phyloP scores from a whole-genome alignment of 2,797 vertebrate genomes.

The Gambusia yucatana region DNA sequence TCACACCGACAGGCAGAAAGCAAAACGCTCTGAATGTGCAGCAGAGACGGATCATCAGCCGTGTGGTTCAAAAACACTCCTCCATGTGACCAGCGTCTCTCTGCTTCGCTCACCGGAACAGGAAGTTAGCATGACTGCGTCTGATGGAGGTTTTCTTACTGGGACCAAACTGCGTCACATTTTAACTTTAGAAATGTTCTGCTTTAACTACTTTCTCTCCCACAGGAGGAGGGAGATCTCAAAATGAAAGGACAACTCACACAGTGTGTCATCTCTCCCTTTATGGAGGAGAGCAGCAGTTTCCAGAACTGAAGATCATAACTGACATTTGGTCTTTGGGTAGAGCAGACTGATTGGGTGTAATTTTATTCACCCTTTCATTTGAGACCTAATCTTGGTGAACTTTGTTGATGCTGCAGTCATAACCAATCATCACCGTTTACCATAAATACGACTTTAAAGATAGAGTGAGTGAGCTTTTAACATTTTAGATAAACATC shows the following conservation, averaged over 20 bases:
- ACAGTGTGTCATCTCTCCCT: conserved; percentile 30
- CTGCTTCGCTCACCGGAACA: too few relatives aligned
- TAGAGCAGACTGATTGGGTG: not conserved
- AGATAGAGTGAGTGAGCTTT: not conserved
- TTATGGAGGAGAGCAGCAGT: conserved; percentile 12
- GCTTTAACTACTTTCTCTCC: conserved; percentile 17
- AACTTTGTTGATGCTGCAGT: not conserved
- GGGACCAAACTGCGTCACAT: conserved; percentile 4
- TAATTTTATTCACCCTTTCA: conserved; percentile 1
- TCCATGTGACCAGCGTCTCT: too few relatives aligned
- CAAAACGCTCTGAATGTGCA: conserved; percentile 9
- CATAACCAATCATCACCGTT: not conserved
- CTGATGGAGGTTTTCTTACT: not conserved
- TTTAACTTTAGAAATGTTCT: conserved; percentile 22
- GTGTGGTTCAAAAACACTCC: too few relatives aligned
- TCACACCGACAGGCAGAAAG: not conserved
- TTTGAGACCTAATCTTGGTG: not conserved
- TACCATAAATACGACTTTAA: not conserved
- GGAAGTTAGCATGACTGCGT: too few relatives aligned
- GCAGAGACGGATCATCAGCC: not conserved
- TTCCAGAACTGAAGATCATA: not conserved
- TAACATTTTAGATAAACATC: not conserved
- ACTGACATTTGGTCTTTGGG: not conserved
- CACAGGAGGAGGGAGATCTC: conserved; percentile 9
- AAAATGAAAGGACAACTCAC: conserved; percentile 25